Conservation (phyloP, 2,888 invertebrate genomes). For the Lepeophtheirus nordmannii region DNA sequence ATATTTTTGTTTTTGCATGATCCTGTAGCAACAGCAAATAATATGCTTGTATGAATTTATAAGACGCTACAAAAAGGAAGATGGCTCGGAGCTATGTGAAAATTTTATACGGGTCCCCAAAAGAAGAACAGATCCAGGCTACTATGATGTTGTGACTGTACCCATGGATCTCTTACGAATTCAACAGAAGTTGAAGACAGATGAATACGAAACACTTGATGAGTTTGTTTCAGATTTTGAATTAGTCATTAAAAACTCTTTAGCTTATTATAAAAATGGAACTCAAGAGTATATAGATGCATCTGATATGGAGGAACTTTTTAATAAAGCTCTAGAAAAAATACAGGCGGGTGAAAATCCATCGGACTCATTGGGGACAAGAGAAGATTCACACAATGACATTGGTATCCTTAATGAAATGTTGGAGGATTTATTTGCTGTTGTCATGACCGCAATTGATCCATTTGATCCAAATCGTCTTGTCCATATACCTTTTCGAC, state of each 20-base stretch:
- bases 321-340: constrained; percentile 39
- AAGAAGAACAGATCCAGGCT: constrained; percentile 72
- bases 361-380: not conserved
- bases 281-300: constrained; percentile 79
- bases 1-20: not conserved
- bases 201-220: constrained; percentile 85
- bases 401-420: constrained; percentile 25
- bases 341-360: not conserved
- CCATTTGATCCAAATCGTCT: constrained; percentile 50
- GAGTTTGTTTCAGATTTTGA: constrained; percentile 79
- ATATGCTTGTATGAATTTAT: constrained; percentile 85
- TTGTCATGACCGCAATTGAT: constrained; percentile 72
- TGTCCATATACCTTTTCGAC: constrained; percentile 69
- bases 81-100: constrained; percentile 76
- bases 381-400: constrained; percentile 2
- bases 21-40: constrained; percentile 35
- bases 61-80: constrained; percentile 75
- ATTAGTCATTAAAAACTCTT: constrained; percentile 74
- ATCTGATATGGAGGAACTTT: constrained; percentile 68
- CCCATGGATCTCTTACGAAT: constrained; percentile 90
- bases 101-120: constrained; percentile 88
- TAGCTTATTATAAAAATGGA: constrained; percentile 33
- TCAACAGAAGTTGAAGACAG: constrained; percentile 90
- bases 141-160: constrained; percentile 64
- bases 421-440: constrained; percentile 69